Evolutionary conservation across 2,797 vertebrate genomes (phyloP), one percentile per base, ranked within the genome.

Genomic region (Eulemur albifrons): DNA sequence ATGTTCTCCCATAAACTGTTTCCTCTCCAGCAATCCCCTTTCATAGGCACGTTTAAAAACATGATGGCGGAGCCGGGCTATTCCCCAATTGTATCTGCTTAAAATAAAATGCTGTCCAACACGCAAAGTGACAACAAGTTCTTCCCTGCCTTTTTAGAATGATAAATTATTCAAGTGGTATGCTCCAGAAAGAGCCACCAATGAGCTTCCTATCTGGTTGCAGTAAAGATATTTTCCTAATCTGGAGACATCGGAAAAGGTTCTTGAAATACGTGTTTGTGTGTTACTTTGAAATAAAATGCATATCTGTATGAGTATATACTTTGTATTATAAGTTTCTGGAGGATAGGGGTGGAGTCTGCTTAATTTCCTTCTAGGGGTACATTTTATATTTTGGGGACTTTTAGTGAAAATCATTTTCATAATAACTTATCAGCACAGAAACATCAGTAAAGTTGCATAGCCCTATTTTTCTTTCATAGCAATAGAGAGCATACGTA

Each of bases 251-350:
- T 82, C 88, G 79, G 38, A 95, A 94, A 94, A 35, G 48, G 32
- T 90, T 85, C 70, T 80, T 93, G 92, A 97, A 96, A 95, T 88
- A 70, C 10, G 17, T 90, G 61, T 84, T 75, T 73, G 50, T 89
- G 61, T 72, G 70, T 91, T 77, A 40, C 87, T 81, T 89, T 35
- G 81, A 93, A 84, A 35, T 30, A 81, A 81, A 94, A 87, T n/a
- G 15, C 52, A 30, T 61, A 40, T 92, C 43, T n/a, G 5, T 43
- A 10, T 30, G 79, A 76, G 10, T 23, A 2, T 38, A 25, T 43
- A 20, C 17, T 50, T 84, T 23, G 8, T 32, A 30, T 23, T 61
- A 8, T 17, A 84, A 54, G 25, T 70, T 87, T 82, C 48, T 59
- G 17, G 52, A 63, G 32, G 18, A 38, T 50, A 50, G 83, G 35